Conservation (phyloP, 1,140 invertebrate genomes). For the Meloidogyne exigua region DNA sequence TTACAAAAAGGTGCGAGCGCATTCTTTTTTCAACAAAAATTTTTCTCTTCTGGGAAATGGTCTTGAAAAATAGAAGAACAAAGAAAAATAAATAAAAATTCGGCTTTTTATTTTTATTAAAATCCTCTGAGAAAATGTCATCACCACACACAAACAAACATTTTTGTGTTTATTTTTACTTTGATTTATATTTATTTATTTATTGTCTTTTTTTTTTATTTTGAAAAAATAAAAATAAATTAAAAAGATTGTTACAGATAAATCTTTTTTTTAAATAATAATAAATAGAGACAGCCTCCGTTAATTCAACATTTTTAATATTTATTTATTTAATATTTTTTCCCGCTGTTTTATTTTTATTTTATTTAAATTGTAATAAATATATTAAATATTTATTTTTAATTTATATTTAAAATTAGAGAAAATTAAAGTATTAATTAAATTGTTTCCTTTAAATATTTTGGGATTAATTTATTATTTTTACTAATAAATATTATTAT, state of each 20-base stretch:
- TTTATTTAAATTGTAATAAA: too few species aligned
- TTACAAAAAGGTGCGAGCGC: constrained; percentile 1
- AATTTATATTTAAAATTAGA: too few species aligned
- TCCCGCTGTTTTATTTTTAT: too few species aligned
- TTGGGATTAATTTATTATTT: too few species aligned
- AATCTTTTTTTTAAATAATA: neutral
- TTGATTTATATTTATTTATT: neutral
- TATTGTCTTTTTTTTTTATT: neutral
- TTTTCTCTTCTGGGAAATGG: neutral
- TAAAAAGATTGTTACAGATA: neutral
- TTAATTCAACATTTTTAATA: too few species aligned
- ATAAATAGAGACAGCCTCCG: too few species aligned
- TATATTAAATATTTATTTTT: too few species aligned
- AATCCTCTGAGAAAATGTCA: constrained; percentile 1
- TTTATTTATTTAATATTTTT: too few species aligned
- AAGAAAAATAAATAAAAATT: neutral
- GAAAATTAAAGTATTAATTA: too few species aligned
- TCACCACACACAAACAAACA: constrained; percentile 1
- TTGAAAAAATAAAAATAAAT: too few species aligned
- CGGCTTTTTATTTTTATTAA: constrained; percentile 3
- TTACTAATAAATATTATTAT: too few species aligned
- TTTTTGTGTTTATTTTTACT: neutral
- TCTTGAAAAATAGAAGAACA: neutral
- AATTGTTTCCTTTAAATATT: too few species aligned
- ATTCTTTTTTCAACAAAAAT: neutral